Evolutionary conservation across 1,140 invertebrate genomes (phyloP).

Genomic region (Oedothorax gibbosus): DNA sequence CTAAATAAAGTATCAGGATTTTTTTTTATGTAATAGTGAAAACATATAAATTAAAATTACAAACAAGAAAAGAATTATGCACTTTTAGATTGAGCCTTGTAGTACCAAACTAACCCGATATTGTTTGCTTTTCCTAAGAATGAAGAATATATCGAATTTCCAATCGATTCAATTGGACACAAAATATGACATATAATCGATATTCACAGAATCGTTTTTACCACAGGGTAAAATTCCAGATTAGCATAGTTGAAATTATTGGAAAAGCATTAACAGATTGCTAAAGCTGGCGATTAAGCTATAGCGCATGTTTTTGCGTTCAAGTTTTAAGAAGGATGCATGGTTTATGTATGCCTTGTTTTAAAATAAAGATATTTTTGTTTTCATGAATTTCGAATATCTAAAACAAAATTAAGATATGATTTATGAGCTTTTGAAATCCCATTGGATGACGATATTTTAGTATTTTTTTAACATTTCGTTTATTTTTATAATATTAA

Average conservation of each 20-base stretch:
- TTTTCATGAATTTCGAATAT: no score
- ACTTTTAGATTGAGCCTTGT: conserved; percentile 17
- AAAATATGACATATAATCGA: conserved; percentile 53
- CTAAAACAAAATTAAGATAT: no score
- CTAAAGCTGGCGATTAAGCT: conserved; percentile 36
- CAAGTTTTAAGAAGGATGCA: background rate
- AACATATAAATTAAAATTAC: background rate
- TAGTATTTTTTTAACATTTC: no score
- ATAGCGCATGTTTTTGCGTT: conserved; percentile 6
- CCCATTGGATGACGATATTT: no score
- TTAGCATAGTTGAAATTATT: conserved; percentile 57
- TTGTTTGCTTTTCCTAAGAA: conserved; percentile 45
- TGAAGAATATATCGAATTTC: conserved; percentile 51
- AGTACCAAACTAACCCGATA: conserved; percentile 32
- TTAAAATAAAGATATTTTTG: no score
- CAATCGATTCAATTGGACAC: conserved; percentile 41
- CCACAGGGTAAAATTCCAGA: conserved; percentile 54
- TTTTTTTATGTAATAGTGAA: conserved; percentile 12
- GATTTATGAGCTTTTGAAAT: no score
- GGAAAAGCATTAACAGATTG: conserved; percentile 59
- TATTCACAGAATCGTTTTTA: conserved; percentile 47
- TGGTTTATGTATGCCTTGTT: no score
- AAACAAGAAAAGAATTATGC: background rate
- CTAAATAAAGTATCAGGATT: background rate
- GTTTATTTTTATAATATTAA: no score